A percentile compares a stretch with the other conserved stretches of the same genome.
These are phyloP conservation scores for Anniella stebbinsi DNA, from an alignment of 2,797 vertebrate genomes.

Conservation along the genomic window DNA sequence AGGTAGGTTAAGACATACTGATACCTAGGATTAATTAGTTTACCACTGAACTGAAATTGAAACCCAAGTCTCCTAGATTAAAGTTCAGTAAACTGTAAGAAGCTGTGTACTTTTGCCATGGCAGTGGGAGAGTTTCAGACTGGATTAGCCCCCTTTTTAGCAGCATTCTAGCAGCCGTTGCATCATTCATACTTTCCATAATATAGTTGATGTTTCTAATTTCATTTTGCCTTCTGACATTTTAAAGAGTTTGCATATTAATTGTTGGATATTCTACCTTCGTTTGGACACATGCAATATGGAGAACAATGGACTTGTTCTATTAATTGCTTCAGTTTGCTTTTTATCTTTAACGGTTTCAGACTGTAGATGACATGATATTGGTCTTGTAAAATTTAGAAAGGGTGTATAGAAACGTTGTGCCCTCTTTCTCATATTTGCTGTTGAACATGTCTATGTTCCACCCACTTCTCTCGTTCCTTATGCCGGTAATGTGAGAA, in stretches of 20 bases:
- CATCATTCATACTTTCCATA: not conserved
- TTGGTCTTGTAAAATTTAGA: not conserved
- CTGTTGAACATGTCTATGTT: not conserved
- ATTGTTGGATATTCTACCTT: not conserved
- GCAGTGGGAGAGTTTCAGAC: no score
- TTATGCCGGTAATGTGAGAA: not conserved
- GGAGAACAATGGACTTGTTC: not conserved
- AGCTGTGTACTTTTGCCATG: not conserved
- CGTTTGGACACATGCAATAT: not conserved
- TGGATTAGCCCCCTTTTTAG: not conserved
- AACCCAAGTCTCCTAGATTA: not conserved
- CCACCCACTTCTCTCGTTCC: not conserved
- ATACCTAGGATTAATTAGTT: no score
- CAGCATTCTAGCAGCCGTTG: not conserved
- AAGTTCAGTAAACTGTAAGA: not conserved
- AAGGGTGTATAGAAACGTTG: not conserved
- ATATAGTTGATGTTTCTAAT: not conserved
- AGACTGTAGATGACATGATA: not conserved
- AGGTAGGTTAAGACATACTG: not conserved
- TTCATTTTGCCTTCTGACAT: not conserved
- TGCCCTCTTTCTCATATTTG: no score
- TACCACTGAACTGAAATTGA: not conserved
- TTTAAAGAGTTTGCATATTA: not conserved
- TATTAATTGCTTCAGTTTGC: not conserved
- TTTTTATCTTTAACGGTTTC: not conserved